Evolutionary conservation across 1,140 invertebrate genomes (phyloP).

Genomic region (Galendromus occidentalis): DNA sequence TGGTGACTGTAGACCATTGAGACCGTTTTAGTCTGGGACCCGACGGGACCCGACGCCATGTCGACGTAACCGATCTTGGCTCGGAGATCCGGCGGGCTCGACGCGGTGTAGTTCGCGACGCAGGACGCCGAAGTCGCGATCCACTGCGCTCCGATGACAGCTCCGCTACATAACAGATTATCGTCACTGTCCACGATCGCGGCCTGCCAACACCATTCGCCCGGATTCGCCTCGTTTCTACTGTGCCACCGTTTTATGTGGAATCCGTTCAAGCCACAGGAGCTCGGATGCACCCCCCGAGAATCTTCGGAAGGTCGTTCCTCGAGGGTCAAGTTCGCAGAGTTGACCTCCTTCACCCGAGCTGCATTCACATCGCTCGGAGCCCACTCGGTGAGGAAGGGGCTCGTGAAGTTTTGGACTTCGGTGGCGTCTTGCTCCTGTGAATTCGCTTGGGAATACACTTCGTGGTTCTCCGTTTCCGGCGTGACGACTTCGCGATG

Average conservation of each 20-base stretch:
- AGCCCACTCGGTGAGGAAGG: not conserved
- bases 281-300: constrained; percentile 1
- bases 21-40: not conserved
- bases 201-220: constrained; percentile 4
- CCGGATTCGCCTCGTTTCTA: not conserved
- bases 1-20: constrained; percentile 1
- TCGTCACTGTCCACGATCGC: not conserved
- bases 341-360: constrained; percentile 1
- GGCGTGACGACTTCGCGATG: too few species aligned
- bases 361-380: not conserved
- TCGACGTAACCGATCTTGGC: constrained; percentile 1
- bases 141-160: constrained; percentile 6
- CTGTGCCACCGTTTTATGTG: not conserved
- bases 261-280: not conserved
- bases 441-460: not conserved
- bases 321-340: not conserved
- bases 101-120: not conserved
- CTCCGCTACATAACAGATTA: not conserved
- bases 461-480: not conserved
- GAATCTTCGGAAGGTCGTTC: not conserved
- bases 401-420: not conserved
- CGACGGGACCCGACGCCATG: not conserved
- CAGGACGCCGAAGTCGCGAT: not conserved
- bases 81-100: not conserved
- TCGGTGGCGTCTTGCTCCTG: not conserved